Base-by-base conservation (phyloP, 2,113 vertebrate species). In the Nerophis lumbriciformis region DNA sequence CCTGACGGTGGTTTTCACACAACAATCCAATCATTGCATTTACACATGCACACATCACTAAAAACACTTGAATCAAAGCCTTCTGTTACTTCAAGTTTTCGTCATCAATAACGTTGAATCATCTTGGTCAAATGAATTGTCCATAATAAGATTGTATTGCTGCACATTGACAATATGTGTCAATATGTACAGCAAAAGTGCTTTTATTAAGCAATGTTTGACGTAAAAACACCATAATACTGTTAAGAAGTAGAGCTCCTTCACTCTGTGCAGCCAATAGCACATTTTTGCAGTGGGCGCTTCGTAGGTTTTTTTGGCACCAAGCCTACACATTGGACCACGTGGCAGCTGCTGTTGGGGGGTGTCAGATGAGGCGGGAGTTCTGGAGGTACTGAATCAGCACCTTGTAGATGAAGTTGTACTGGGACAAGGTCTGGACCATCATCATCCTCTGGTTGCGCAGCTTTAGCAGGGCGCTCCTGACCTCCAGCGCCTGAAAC, bases 341-440 rank as follows among this genome's bases (percentile, higher is more conserved):
- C 48, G 44, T 16, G 28, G 5, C 8, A 0, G 38, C 1, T 13
- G 16, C 2, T 5, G 15, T 5, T 1, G 59, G 44, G 21, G 21
- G 36, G 49, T 8, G 36, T 93, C 83, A 99, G 68, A 99, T 98
- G 76, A 99, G 94, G 82, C 96, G 88, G 57, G 97, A 98, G 82
- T 93, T 96, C 72, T 90, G 94, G 68, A 98, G 93, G 85, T 97
- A 98, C 83, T 98, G 93, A 73, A 97, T 93, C 75, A 99, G 93
- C 59, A 97, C 95, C 80, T 92, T 92, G 83, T 99, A 98, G 71
- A 99, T 90, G 1, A 99, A 99, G 8, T 88, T 94, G 86, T 99
- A 99, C 85, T 99, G 97, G 0, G 93, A 90, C 61, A 97, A 87
- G 0, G 93, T 99, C 90, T 98, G 95, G 73, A 99, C 97, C 94